A percentile compares a stretch with the other conserved stretches of the same genome.
phyloP scores from a whole-genome alignment of 1,140 invertebrate species.

The Eupristina koningsbergeri region DNA sequence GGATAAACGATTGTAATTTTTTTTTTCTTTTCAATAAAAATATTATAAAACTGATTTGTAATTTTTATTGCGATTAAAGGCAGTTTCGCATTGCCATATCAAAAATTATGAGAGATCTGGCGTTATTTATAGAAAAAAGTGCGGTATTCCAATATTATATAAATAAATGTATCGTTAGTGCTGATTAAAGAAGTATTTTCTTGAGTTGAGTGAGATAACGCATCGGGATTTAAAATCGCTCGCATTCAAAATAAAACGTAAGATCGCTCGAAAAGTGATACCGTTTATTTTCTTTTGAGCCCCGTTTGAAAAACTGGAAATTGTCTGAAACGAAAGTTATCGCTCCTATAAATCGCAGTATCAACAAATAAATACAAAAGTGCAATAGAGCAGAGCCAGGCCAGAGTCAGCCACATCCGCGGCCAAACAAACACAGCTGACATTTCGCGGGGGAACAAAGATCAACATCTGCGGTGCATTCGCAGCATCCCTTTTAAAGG shows the following conservation, averaged over 20 bases:
- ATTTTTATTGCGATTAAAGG: not conserved
- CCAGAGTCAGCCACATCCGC: not conserved
- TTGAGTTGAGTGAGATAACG: not conserved
- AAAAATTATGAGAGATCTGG: not conserved
- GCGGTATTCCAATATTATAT: not conserved
- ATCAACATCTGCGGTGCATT: not conserved
- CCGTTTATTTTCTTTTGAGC: not conserved
- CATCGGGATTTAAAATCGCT: not conserved
- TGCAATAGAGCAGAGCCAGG: not conserved
- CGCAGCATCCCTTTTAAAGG: not conserved
- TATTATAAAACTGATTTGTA: not conserved
- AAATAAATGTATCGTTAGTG: not conserved
- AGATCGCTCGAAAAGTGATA: not conserved
- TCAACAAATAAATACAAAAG: constrained; percentile 5
- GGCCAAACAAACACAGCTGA: not conserved
- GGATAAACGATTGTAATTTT: not conserved
- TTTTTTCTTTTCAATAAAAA: not conserved
- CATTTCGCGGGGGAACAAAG: not conserved
- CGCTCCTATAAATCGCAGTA: constrained; percentile 5
- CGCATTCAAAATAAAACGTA: not conserved
- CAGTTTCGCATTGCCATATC: not conserved
- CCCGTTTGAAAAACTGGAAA: not conserved
- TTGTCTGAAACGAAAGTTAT: not conserved
- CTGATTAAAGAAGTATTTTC: not conserved
- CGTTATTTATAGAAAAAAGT: not conserved